These are phyloP conservation scores for Sebastes alutus DNA, from an alignment of 2,797 vertebrate genomes.

Conservation along the genomic window DNA sequence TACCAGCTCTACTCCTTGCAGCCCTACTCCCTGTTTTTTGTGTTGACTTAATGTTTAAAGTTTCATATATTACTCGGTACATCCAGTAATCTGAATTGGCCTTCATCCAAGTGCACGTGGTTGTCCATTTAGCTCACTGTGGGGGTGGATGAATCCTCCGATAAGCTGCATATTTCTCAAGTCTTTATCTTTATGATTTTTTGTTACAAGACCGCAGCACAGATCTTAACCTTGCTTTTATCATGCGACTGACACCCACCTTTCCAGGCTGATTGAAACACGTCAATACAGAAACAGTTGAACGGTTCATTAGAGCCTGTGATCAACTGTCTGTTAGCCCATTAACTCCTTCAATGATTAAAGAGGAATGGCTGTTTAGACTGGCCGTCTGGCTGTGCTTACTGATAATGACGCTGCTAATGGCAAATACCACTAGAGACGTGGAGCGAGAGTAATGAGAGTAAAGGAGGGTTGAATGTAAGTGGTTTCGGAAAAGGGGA, in stretches of 20 bases:
- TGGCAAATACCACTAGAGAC: conserved; percentile 42
- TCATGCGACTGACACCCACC: background rate
- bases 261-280: conserved; percentile 1
- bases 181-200: background rate
- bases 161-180: conserved; percentile 1
- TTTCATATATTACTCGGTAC: background rate
- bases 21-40: background rate
- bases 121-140: background rate
- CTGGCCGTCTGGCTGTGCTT: conserved; percentile 59
- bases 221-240: background rate
- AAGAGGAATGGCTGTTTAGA: conserved; percentile 60
- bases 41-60: background rate
- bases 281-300: conserved; percentile 27
- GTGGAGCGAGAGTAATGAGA: conserved; percentile 26
- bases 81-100: background rate
- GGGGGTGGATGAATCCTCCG: conserved; percentile 3
- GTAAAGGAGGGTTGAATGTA: conserved; percentile 24
- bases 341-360: conserved; percentile 56
- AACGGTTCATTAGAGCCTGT: conserved; percentile 49
- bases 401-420: conserved; percentile 64
- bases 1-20: background rate
- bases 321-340: conserved; percentile 39
- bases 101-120: background rate
- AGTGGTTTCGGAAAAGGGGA: conserved; percentile 49
- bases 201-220: background rate